phyloP scores from a whole-genome alignment of 2,113 vertebrate species.

The Mus musculus region GRCm39 chr10:10653501-10654000 shows the following conservation, averaged over 20 bases:
- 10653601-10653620: not conserved
- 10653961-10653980: not conserved
- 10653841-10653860: not conserved
- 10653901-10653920: not conserved
- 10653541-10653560: not conserved
- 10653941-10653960: not conserved
- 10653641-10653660: not conserved
- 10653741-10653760: not conserved
- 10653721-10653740: not conserved
- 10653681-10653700: not conserved
- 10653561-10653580: not conserved
- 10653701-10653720: not conserved
- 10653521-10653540: not conserved
- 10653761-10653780: not conserved
- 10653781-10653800: not conserved
- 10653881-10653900: not conserved
- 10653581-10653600: not conserved
- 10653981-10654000: not conserved
- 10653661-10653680: not conserved
- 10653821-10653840: not conserved
- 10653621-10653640: not conserved
- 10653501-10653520: constrained; percentile 2
- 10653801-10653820: not conserved
- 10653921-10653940: not conserved
- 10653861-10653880: not conserved